Evolutionary conservation across 2,113 vertebrate species (phyloP).

Genomic region (Myodes glareolus): DNA sequence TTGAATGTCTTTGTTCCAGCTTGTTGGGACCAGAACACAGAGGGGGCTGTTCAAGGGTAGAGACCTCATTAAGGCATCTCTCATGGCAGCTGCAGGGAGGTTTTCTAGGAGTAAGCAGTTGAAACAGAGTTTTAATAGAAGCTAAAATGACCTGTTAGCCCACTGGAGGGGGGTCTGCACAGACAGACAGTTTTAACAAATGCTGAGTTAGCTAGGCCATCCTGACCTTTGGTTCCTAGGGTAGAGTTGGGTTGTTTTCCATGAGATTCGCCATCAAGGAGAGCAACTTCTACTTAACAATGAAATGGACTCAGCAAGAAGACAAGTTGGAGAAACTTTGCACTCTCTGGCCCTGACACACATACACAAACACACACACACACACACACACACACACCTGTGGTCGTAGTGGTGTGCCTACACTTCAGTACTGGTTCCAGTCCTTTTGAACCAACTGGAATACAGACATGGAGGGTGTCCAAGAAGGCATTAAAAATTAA

Average conservation of each 20-base stretch:
- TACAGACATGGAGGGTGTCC: background rate
- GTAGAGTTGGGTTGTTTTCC: background rate
- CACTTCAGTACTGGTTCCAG: background rate
- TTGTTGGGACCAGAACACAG: background rate
- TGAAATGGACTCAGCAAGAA: background rate
- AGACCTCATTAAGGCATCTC: background rate
- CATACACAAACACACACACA: too few species aligned
- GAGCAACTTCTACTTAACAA: background rate
- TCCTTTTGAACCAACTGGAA: background rate
- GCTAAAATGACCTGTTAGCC: background rate
- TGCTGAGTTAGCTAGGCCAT: background rate
- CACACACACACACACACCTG: background rate
- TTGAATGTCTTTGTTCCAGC: background rate
- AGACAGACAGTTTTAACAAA: background rate
- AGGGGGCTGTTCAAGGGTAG: background rate
- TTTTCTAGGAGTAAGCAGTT: background rate
- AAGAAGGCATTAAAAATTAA: background rate
- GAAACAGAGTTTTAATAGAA: background rate
- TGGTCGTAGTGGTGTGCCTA: background rate
- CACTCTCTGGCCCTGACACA: background rate
- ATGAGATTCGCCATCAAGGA: background rate
- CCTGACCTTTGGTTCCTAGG: background rate
- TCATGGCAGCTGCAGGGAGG: background rate
- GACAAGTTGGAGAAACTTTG: background rate
- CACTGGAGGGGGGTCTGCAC: background rate